Base-by-base conservation (phyloP, 2,113 vertebrate genomes). In the Pelobates fuscus region DNA sequence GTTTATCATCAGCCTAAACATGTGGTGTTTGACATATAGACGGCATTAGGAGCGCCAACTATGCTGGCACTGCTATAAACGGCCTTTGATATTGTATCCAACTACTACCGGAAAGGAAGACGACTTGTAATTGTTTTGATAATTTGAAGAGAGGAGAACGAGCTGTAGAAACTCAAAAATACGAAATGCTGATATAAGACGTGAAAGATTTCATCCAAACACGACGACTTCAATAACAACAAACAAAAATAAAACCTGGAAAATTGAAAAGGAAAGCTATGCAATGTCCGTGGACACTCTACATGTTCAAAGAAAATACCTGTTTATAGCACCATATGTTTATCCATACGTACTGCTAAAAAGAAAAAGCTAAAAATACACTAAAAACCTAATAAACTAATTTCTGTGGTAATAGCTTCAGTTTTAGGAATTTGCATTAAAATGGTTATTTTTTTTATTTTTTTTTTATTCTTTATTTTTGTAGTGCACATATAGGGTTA, bases 31-130 rank as follows among this genome's bases (percentile, higher is more conserved):
- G 61, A 66, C 61, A 43, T 65, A 25, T 55, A 57, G 61, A 57
- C 65, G 71, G 71, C 71, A 59, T 67, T 66, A 67, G 52, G 66
- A 44, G 46, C 43, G 14, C 41, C 64, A 76, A 63, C 66, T 49
- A 23, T 30, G 41, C 59, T 67, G 63, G 72, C 30, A 21, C 37
- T 46, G 20, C 23, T n/a, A 24, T 27, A 44, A 10, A 29, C 41
- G 52, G 54, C 24, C 61, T 55, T 55, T 73, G 71, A 74, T 67
- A 44, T 23, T 44, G 29, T 46, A 17, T 58, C 24, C n/a, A 21
- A 26, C 25, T 21, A 27, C 54, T 15, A 23, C 25, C 43, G 37
- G 25, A 18, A 27, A n/a, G 37, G 30, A 60, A 26, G 66, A 59
- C 54, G 26, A 55, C 4, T 23, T 23, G 32, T 25, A 15, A 59